Evolutionary conservation across 2,797 vertebrate species (phyloP), one percentile per base, ranked within the genome.

Genomic region (Coreius guichenoti): DNA sequence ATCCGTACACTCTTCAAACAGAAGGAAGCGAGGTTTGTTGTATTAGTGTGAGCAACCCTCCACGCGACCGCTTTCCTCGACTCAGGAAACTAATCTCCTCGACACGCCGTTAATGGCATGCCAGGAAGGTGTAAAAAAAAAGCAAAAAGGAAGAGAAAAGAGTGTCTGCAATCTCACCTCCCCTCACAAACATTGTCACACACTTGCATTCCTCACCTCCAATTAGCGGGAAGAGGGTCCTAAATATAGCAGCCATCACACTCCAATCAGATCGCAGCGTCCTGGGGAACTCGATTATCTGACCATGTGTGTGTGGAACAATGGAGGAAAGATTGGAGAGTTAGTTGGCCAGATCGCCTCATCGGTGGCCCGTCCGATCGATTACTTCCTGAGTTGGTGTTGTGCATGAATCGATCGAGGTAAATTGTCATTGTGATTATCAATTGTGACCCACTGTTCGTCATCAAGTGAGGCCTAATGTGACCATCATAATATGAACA

Each of bases 121-220:
- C 85, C 87, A 89, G 86, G 79, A 88, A 90, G 85, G 89, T 92
- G 91, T 84, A 86, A 88, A 88, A 74, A 69, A 63, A 86, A 54
- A 51, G 65, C 43, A 77, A 82, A 67, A 81, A 70, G n/a, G 56
- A 84, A 86, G 51, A 75, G 56, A 88, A 86, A 81, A 87, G 87
- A 85, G 87, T 87, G 89, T 88, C 54, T 86, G 74, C 82, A 87
- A 90, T 92, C 92, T 86, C 91, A 91, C 91, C 90, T 93, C 90
- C 87, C 83, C 70, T 81, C 84, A 89, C 73, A 58, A 91, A 90
- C 86, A 84, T 88, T 90, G 88, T 88, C 91, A 92, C 91, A 90
- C 90, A 75, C 87, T 87, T 78, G 84, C 88, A 87, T 91, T 92
- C 89, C 86, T 90, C 91, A 91, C 85, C 90, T 91, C 88, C 90